Evolutionary conservation across 2,797 vertebrate species (phyloP).

Genomic region (Gadopsis marmoratus): DNA sequence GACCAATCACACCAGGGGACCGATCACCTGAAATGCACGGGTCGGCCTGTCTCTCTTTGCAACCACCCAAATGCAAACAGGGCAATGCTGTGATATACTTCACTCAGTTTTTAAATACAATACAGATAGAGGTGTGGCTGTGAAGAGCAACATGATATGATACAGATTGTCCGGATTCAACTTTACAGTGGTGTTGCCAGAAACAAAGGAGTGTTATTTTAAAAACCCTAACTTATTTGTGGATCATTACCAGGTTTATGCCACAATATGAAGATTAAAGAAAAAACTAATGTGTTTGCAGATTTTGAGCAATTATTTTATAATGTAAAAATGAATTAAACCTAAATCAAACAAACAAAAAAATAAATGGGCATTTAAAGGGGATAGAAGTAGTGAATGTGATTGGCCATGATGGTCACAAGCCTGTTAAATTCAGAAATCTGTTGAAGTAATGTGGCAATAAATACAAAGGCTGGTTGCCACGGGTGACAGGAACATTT

Average conservation of each 20-base stretch:
- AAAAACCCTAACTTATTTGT: too few relatives aligned
- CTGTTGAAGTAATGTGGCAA: neutral
- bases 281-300: neutral
- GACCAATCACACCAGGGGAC: too few relatives aligned
- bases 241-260: too few relatives aligned
- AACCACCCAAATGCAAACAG: neutral
- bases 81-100: neutral
- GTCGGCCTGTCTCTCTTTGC: too few relatives aligned
- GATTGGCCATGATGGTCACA: neutral
- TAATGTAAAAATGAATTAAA: neutral
- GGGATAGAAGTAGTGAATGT: neutral
- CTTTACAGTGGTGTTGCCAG: too few relatives aligned
- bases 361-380: neutral
- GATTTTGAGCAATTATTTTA: neutral
- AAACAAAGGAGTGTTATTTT: too few relatives aligned
- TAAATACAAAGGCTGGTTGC: neutral
- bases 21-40: neutral
- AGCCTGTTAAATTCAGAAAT: neutral
- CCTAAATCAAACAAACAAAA: neutral
- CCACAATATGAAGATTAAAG: neutral
- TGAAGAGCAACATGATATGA: neutral
- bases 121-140: too few relatives aligned
- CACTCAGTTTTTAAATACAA: neutral
- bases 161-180: neutral
- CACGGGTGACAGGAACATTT: neutral